Percentiles rank a stretch among this genome's conserved stretches.
Conservation (phyloP, 1,140 invertebrate genomes). For the Microplitis mediator region DNA sequence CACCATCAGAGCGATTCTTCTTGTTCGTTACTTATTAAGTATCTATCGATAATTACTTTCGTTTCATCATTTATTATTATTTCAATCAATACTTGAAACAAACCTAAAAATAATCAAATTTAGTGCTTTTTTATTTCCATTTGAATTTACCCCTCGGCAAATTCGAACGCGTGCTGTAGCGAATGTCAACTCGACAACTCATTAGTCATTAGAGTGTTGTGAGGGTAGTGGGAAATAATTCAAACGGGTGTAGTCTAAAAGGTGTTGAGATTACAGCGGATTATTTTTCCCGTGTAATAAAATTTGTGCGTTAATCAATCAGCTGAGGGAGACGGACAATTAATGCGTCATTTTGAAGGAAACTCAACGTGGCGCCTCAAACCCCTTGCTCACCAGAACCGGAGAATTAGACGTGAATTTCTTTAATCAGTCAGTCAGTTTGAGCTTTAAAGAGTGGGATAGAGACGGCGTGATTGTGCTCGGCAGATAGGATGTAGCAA, state of each 20-base stretch:
- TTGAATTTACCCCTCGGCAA: neutral
- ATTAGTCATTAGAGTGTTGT: neutral
- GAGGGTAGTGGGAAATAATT: neutral
- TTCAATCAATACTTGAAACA: too few species aligned
- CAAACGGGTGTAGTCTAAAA: conserved; percentile 11
- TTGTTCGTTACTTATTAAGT: too few species aligned
- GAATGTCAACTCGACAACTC: neutral
- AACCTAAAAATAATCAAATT: neutral
- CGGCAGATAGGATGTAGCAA: conserved; percentile 21
- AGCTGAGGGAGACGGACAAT: conserved; percentile 40
- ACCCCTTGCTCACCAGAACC: conserved; percentile 6
- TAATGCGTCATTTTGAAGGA: conserved; percentile 48
- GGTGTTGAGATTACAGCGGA: conserved; percentile 29
- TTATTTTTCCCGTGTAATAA: conserved; percentile 42
- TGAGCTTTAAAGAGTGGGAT: conserved; percentile 16
- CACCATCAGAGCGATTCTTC: too few species aligned
- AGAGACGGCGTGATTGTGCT: neutral
- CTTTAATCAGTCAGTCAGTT: conserved; percentile 50
- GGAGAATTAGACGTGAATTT: conserved; percentile 45
- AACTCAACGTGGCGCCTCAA: conserved; percentile 15
- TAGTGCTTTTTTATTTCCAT: neutral
- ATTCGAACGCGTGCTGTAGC: neutral
- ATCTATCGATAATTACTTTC: too few species aligned
- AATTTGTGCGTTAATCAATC: conserved; percentile 51
- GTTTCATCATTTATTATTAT: too few species aligned